Base-by-base conservation (phyloP, 2,888 invertebrate species). In the Entomobrya multifasciata region DNA sequence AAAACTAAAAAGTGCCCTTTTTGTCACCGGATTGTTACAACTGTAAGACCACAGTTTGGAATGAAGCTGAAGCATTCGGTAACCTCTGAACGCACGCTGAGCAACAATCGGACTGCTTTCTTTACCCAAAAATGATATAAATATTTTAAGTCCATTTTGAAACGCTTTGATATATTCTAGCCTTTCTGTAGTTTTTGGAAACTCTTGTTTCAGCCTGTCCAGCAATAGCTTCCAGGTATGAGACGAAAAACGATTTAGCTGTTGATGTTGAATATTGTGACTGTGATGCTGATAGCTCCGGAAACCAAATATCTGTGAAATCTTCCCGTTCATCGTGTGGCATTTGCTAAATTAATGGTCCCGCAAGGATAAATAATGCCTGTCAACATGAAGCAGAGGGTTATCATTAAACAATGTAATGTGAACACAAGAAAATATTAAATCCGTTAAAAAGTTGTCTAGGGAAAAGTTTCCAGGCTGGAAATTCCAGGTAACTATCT, bases 21-120 rank as follows among this genome's bases (percentile, higher is more conserved):
- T 89, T 0, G 89, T 80, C n/a, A 88, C 77, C 0, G 77, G 84
- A 36, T 76, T 70, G 17, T 70, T 65, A 30, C 82, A 52, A 30
- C 86, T 82, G 20, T 85, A 85, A 10, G 89, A 87, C 90, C 90
- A 90, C 4, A 90, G 79, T 84, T 87, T 89, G 76, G 90, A 90
- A 89, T 90, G 90, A 44, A 90, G 88, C 72, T 90, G 90, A 44
- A 90, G 72, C 15, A 89, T 81, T n/a, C 89, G 84, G 52, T 88
- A 89, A 27, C 83, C 87, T 44, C 90, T 65, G 25, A 87, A 77
- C 0, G 89, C 86, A 27, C 90, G 49, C 62, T 89, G 90, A 17
- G 89, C 90, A 80, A 90, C 88, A 57, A 90, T 90, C 20, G 90
- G 90, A 67, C 89, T 88, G 55, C 87, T 84, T 85, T 90, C 89